phyloP scores from a whole-genome alignment of 1,140 invertebrate genomes.

The Drosophila ohnishii region DNA sequence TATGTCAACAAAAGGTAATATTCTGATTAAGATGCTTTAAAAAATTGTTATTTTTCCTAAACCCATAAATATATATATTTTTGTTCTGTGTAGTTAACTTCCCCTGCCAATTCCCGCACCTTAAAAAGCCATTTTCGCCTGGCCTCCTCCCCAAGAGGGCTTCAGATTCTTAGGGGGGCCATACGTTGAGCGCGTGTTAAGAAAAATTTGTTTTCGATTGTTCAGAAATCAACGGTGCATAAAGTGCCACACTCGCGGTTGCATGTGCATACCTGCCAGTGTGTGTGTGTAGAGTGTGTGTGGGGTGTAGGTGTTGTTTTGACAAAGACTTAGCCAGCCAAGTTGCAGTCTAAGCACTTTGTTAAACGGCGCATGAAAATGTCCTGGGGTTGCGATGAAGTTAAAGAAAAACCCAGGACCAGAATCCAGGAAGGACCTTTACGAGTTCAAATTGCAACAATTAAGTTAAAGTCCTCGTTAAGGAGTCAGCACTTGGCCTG shows the following conservation, averaged over 20 bases:
- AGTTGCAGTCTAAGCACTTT: constrained; percentile 52
- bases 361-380: constrained; percentile 48
- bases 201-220: constrained; percentile 69
- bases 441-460: constrained; percentile 41
- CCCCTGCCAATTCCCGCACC: not conserved
- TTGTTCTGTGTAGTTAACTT: constrained; percentile 10
- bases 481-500: constrained; percentile 1
- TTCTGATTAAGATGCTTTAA: not conserved
- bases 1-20: not conserved
- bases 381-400: constrained; percentile 22
- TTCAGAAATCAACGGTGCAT: constrained; percentile 66
- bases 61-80: not conserved
- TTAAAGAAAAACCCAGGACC: not conserved
- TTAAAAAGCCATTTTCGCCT: constrained; percentile 20
- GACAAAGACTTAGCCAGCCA: constrained; percentile 55
- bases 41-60: not conserved
- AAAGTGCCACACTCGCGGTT: constrained; percentile 75
- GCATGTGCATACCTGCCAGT: constrained; percentile 46
- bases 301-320: constrained; percentile 52
- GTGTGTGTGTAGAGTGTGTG: constrained; percentile 21
- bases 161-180: constrained; percentile 37
- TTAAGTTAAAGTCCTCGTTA: constrained; percentile 45
- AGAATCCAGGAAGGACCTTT: not conserved
- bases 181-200: constrained; percentile 48
- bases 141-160: constrained; percentile 21